These are phyloP conservation scores for Drosophila mayri DNA, from an alignment of 1,140 invertebrate genomes.

Conservation along the genomic window DNA sequence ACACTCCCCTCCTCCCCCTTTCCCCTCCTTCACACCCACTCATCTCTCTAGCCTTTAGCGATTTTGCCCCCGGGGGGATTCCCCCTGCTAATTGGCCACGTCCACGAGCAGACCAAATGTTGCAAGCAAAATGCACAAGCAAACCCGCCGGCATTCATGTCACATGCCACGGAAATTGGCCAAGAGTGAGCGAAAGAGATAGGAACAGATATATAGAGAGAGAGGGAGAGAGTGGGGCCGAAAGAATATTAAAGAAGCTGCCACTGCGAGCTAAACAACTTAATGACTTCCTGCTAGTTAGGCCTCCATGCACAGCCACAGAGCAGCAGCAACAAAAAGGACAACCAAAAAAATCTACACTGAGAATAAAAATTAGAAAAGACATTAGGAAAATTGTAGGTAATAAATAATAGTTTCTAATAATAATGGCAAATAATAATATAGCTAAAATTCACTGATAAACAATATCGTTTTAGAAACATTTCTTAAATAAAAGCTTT, in stretches of 20 bases:
- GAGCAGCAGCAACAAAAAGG: constrained; percentile 14
- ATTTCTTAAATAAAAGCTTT: too few species aligned
- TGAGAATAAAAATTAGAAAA: background rate
- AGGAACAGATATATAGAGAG: background rate
- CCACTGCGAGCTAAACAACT: constrained; percentile 70
- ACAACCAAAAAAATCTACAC: constrained; percentile 6
- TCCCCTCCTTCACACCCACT: background rate
- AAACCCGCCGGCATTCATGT: constrained; percentile 34
- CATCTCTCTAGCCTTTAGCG: background rate
- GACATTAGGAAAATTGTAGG: background rate
- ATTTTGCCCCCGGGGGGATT: background rate
- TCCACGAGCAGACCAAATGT: constrained; percentile 2
- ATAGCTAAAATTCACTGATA: too few species aligned
- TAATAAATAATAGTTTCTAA: background rate
- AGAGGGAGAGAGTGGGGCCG: background rate
- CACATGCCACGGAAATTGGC: constrained; percentile 40
- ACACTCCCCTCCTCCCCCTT: background rate
- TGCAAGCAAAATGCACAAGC: constrained; percentile 30
- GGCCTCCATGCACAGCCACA: constrained; percentile 53
- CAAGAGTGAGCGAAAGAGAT: constrained; percentile 1
- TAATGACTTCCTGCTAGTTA: constrained; percentile 82
- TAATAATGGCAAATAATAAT: too few species aligned
- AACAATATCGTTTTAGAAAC: too few species aligned
- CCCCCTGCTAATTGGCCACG: constrained; percentile 36
- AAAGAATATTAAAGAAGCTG: constrained; percentile 45